Evolutionary conservation across 2,888 invertebrate species (phyloP), one percentile per base, ranked within the genome.

Genomic region (Heliconius cydno): DNA sequence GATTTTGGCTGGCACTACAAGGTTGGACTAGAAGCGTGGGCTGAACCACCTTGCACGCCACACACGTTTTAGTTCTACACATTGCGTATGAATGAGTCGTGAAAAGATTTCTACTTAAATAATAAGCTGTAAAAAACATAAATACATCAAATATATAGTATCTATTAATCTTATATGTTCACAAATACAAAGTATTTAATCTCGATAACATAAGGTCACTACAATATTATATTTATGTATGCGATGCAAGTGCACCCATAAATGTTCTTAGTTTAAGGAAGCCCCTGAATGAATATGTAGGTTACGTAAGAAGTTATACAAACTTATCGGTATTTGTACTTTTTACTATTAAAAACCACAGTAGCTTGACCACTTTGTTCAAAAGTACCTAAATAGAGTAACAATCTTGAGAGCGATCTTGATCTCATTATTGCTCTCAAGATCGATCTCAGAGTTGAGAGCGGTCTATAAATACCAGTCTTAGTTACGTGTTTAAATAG

Each of bases 1-100:
- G 82, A 86, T 85, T 88, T 89, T 89, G 90, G 91, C 91, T 91
- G 91, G 90, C 90, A 92, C 88, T 87, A 88, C 93, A 93, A 93
- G 93, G 93, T 92, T 82, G 79, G 91, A 87, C 83, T 84, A 85
- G 83, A 85, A 86, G 90, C 91, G 92, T 92, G 90, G 92, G 92
- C 86, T 86, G 86, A 87, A 86, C 70, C 86, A 85, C 86, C 85
- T 85, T 86, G 86, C 86, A 87, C 87, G 90, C 89, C 88, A 91
- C 89, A 88, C 87, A 74, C 85, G 83, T 86, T 66, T 25, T 75
- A 30, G n/a, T 77, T 52, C 41, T 28, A 67, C 66, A 74, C 71
- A 68, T 68, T 73, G n/a, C 80, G 75, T 77, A 76, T 79, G 78
- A 82, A 80, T 80, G 77, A 46, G 30, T 76, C 41, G 57, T 71